These are phyloP conservation scores for Ypsolopha scabrella DNA, from an alignment of 2,888 invertebrate species.

Conservation along the genomic window DNA sequence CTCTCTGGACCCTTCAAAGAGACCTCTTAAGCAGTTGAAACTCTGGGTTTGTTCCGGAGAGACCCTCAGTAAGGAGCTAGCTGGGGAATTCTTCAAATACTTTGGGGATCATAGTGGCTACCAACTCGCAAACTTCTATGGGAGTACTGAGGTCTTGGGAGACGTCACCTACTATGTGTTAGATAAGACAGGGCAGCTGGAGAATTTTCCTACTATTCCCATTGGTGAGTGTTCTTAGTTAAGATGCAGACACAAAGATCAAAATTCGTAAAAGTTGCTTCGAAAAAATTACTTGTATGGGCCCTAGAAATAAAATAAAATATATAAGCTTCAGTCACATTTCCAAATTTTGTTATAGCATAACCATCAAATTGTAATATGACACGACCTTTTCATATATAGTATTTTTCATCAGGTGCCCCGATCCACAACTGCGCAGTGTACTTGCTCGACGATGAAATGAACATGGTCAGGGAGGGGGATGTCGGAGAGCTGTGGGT, in stretches of 20 bases:
- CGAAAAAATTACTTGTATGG: not conserved
- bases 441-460: conserved; percentile 82
- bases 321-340: too few relatives aligned
- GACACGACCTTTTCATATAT: too few relatives aligned
- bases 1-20: conserved; percentile 68
- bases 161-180: conserved; percentile 86
- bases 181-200: conserved; percentile 70
- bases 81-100: conserved; percentile 80
- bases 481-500: conserved; percentile 87
- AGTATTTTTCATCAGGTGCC: conserved; percentile 62
- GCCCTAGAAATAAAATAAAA: too few relatives aligned
- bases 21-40: conserved; percentile 71
- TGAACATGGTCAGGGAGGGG: conserved; percentile 77
- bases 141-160: conserved; percentile 93
- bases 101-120: conserved; percentile 74
- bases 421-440: conserved; percentile 85
- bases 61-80: conserved; percentile 77
- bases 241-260: too few relatives aligned
- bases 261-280: not conserved
- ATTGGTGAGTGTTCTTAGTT: conserved; percentile 76
- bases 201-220: conserved; percentile 77
- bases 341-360: not conserved
- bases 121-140: conserved; percentile 87
- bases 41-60: conserved; percentile 93
- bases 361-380: too few relatives aligned